Base-by-base conservation (phyloP, 2,113 vertebrate species). In the Limanda limanda region DNA sequence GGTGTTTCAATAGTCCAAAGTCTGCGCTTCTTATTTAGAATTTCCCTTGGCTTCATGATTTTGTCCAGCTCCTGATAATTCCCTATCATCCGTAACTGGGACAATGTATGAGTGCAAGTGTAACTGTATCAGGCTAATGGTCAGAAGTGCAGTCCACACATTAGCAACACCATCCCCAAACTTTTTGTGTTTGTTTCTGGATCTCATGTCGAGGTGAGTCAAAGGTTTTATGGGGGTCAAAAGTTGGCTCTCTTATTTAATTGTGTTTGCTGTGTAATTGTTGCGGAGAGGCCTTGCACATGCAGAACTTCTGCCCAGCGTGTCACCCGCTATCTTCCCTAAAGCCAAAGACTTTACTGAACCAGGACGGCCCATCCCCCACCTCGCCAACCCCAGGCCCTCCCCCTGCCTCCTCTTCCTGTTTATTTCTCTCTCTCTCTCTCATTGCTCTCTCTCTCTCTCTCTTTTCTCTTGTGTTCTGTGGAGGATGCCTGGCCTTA, bases 361-460 rank as follows among this genome's bases (percentile, higher is more conserved):
- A 81, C 45, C 83, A 85, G 85, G 88, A 71, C 76, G 61, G 76
- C 86, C 87, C 91, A 67, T 86, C 86, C 83, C 85, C 78, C 81
- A 68, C 68, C 27, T 68, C 37, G 0, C 72, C 69, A 82, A 72
- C 73, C 40, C 71, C 56, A 18, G 42, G 61, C 81, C 83, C 86
- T 65, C 74, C 80, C 76, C 84, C 78, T 76, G 68, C 76, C 86
- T 89, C 63, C 82, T 87, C 88, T 92, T 93, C 93, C 92, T 93
- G 92, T 94, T 93, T 94, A 92, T 91, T 87, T 90, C 86, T 84
- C 71, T 91, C 80, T 86, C 88, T 92, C 92, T 93, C 91, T 83
- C 71, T 91, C n/a, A n/a, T n/a, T n/a, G n/a, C 79, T 86, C 88
- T 92, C 92, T 93, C 91, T 89, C 86, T 84, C 73, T 91, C 79